Evolutionary conservation across 2,797 vertebrate species (phyloP).

Genomic region (Ispidina picta): DNA sequence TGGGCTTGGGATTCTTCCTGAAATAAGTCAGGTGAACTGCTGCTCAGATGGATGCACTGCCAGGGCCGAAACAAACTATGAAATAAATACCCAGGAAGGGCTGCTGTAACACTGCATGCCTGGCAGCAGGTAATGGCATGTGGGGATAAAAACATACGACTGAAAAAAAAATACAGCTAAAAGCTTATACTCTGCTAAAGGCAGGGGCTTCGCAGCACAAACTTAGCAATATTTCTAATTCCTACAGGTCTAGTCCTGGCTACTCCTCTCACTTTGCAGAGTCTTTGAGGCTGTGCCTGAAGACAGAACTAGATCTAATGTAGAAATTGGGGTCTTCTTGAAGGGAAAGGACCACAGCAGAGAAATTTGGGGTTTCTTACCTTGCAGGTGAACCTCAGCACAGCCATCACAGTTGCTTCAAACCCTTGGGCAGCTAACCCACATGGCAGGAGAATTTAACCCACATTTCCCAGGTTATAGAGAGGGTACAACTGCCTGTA

Average conservation of each 20-base stretch:
- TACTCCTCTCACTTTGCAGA: neutral
- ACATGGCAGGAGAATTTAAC: neutral
- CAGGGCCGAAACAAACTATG: conserved; percentile 60
- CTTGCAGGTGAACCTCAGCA: neutral
- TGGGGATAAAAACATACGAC: neutral
- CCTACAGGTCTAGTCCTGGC: neutral
- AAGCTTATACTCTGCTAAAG: neutral
- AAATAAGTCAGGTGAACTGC: neutral
- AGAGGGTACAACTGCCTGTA: neutral
- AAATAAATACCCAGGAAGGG: conserved; percentile 48
- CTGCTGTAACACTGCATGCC: neutral
- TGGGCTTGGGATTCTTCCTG: neutral
- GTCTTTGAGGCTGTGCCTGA: neutral
- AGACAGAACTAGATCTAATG: neutral
- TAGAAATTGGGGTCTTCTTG: neutral
- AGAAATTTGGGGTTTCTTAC: neutral
- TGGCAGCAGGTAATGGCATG: conserved; percentile 2
- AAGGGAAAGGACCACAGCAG: neutral
- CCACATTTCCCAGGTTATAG: neutral
- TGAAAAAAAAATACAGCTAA: neutral
- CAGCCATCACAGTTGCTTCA: neutral
- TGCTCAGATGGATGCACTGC: conserved; percentile 13
- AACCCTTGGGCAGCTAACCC: neutral
- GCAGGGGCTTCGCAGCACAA: neutral
- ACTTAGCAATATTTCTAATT: neutral